Evolutionary conservation across 2,797 vertebrate genomes (phyloP).

Genomic region (Microchirus variegatus): DNA sequence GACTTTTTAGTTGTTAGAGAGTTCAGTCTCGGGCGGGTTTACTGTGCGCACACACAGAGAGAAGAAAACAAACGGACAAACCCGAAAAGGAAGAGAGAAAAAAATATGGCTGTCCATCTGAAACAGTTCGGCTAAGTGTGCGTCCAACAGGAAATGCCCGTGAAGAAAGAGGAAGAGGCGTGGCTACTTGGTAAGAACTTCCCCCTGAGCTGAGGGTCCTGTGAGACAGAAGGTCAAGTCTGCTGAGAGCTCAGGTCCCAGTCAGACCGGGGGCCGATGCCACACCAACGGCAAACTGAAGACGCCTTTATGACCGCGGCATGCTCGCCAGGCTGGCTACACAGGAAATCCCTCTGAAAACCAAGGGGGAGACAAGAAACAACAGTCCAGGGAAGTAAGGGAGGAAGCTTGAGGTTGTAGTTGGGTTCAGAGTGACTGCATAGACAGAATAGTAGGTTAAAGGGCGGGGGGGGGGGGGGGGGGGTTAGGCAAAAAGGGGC

Average conservation of each 20-base stretch:
- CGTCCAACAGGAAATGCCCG: conserved; percentile 83
- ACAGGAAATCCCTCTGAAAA: conserved; percentile 35
- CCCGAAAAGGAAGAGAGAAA: conserved; percentile 38
- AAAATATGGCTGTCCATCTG: conserved; percentile 74
- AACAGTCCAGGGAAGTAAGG: conserved; percentile 55
- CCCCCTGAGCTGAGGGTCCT: conserved; percentile 65
- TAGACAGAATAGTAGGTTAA: conserved; percentile 75
- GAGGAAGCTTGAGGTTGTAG: conserved; percentile 61
- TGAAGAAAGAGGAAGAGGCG: conserved; percentile 79
- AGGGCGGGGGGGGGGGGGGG: conserved; percentile 15
- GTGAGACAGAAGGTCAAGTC: conserved; percentile 33
- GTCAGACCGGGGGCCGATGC: conserved; percentile 21
- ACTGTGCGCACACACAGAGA: conserved; percentile 61
- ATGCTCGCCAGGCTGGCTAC: conserved; percentile 33
- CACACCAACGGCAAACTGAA: conserved; percentile 6
- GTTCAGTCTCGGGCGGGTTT: conserved; percentile 67
- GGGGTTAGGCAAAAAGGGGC: conserved; percentile 45
- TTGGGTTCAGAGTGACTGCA: conserved; percentile 77
- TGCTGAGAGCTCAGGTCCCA: conserved; percentile 32
- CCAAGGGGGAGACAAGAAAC: conserved; percentile 54
- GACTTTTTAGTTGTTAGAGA: conserved; percentile 71
- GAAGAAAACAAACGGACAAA: conserved; percentile 34
- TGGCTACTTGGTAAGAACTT: conserved; percentile 71
- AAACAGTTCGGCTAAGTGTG: conserved; percentile 76
- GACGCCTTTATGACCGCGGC: conserved; percentile 15